phyloP scores from a whole-genome alignment of 2,888 invertebrate genomes.

The Acanthosepion esculentum region DNA sequence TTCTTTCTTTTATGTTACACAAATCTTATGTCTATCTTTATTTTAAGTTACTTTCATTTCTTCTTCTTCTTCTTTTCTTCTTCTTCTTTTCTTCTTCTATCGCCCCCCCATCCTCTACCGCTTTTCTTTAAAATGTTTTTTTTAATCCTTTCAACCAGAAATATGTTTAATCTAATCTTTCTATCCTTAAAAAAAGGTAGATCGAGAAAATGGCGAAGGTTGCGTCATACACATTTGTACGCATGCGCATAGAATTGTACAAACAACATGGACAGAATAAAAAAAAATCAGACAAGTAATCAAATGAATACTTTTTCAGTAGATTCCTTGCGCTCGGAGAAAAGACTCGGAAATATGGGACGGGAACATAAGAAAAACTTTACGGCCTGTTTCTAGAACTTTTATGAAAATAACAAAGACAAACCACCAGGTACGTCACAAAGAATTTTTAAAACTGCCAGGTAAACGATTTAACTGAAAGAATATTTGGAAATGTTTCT shows the following conservation, averaged over 20 bases:
- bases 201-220: not conserved
- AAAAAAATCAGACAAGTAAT: not conserved
- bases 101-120: accelerated
- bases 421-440: no score
- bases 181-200: not conserved
- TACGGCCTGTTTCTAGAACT: not conserved
- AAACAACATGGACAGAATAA: not conserved
- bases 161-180: not conserved
- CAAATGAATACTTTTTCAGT: not conserved
- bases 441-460: no score
- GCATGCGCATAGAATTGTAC: not conserved
- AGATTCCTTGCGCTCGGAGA: not conserved
- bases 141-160: not conserved
- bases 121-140: not conserved
- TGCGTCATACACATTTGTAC: not conserved
- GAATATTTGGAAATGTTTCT: no score
- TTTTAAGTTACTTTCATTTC: no score
- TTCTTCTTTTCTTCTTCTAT: not conserved
- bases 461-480: no score
- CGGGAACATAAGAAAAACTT: not conserved
- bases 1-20: no score
- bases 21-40: no score
- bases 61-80: no score
- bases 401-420: not conserved
- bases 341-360: not conserved